Evolutionary conservation across 2,113 vertebrate species (phyloP).

Genomic region (Forbesichthys agassizii): DNA sequence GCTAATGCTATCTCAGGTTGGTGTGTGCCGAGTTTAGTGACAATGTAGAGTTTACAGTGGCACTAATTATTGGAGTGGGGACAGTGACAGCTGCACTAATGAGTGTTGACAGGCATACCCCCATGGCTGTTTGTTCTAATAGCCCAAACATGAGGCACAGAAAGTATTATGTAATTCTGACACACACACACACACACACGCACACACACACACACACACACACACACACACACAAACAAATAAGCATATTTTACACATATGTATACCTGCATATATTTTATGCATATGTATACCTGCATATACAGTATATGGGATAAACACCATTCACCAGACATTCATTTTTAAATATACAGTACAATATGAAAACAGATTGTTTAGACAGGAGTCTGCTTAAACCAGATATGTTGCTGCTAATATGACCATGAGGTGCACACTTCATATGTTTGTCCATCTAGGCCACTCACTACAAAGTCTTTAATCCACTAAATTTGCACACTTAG

Average conservation of each 20-base stretch:
- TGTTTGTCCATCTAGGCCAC: too few species aligned
- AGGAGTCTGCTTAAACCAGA: too few species aligned
- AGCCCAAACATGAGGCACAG: slow-evolving; percentile 56
- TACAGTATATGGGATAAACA: background rate
- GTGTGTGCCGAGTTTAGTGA: slow-evolving; percentile 25
- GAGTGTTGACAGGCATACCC: slow-evolving; percentile 69
- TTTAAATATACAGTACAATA: too few species aligned
- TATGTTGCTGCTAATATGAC: too few species aligned
- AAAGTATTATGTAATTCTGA: slow-evolving; percentile 37
- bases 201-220: slow-evolving; percentile 14
- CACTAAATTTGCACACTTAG: too few species aligned
- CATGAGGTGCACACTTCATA: too few species aligned
- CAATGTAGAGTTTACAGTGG: slow-evolving; percentile 53
- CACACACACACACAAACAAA: slow-evolving; percentile 11
- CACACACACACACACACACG: slow-evolving; percentile 8
- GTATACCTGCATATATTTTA: background rate
- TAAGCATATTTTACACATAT: background rate
- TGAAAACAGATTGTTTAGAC: too few species aligned
- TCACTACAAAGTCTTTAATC: too few species aligned
- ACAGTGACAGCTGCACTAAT: slow-evolving; percentile 67
- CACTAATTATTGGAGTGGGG: slow-evolving; percentile 66
- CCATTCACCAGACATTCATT: too few species aligned
- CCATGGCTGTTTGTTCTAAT: slow-evolving; percentile 67
- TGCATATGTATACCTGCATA: background rate
- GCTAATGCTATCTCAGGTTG: slow-evolving; percentile 33